phyloP scores from a whole-genome alignment of 2,797 vertebrate genomes.

The Acestrorhynchus altus region DNA sequence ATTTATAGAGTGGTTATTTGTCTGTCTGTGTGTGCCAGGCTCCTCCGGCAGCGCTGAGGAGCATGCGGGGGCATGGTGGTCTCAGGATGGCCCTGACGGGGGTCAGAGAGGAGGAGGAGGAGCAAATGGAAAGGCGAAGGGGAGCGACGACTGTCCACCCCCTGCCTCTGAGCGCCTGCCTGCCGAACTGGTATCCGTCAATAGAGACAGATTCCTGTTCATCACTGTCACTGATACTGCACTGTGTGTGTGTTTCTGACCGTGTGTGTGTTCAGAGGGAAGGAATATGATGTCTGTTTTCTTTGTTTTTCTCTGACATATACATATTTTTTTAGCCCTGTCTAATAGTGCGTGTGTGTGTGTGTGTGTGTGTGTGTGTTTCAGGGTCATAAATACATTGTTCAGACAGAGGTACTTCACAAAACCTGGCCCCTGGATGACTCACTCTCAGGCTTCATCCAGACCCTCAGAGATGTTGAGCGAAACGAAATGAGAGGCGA shows the following conservation, averaged over 20 bases:
- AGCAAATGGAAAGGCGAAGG: slow-evolving; percentile 34
- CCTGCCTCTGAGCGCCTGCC: slow-evolving; percentile 22
- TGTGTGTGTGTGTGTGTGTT: slow-evolving; percentile 54
- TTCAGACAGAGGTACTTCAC: slow-evolving; percentile 84
- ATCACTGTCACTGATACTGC: slow-evolving; percentile 32
- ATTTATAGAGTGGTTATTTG: slow-evolving; percentile 55
- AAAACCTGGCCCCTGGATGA: slow-evolving; percentile 87
- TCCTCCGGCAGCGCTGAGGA: slow-evolving; percentile 37
- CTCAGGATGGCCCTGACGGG: slow-evolving; percentile 45
- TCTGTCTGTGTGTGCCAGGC: slow-evolving; percentile 37
- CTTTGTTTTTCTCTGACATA: not conserved
- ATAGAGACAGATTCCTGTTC: slow-evolving; percentile 41
- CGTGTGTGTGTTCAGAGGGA: slow-evolving; percentile 13
- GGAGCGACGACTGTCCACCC: slow-evolving; percentile 18
- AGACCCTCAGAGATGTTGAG: slow-evolving; percentile 80
- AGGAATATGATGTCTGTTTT: not conserved
- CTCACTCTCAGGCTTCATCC: slow-evolving; percentile 77
- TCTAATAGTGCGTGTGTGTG: slow-evolving; percentile 17
- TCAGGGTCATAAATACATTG: slow-evolving; percentile 85
- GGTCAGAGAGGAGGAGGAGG: slow-evolving; percentile 36
- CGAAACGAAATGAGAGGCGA: slow-evolving; percentile 84
- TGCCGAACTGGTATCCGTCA: slow-evolving; percentile 55
- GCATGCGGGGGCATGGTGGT: slow-evolving; percentile 40
- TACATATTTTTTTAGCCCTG: not conserved
- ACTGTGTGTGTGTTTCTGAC: slow-evolving; percentile 12